Evolutionary conservation across 2,797 vertebrate genomes (phyloP).

Genomic region (Enteromius trimaculatus): DNA sequence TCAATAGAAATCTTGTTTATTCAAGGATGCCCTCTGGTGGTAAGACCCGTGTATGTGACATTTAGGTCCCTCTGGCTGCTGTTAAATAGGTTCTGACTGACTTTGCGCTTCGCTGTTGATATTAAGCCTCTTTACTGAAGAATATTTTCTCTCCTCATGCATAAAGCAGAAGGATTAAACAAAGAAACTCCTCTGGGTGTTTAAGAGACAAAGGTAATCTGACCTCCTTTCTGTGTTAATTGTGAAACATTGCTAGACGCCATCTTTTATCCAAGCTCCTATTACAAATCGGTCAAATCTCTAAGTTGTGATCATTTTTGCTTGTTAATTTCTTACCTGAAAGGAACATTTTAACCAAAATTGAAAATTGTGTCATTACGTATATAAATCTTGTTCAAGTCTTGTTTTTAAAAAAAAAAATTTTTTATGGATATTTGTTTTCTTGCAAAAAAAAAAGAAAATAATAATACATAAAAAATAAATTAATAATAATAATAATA

Average conservation of each 20-base stretch:
- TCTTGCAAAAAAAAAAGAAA: neutral
- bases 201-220: conserved; percentile 56
- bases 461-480: neutral
- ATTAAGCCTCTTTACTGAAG: conserved; percentile 51
- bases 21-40: conserved; percentile 45
- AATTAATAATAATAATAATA: neutral
- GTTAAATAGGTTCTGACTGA: conserved; percentile 28
- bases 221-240: neutral
- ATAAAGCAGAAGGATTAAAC: conserved; percentile 62
- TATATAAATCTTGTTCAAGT: neutral
- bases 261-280: neutral
- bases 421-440: neutral
- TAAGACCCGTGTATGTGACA: neutral
- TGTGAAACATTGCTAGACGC: neutral
- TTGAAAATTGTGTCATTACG: neutral
- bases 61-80: conserved; percentile 11
- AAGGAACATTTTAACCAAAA: neutral
- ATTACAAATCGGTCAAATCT: conserved; percentile 41
- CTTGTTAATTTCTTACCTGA: neutral
- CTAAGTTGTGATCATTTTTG: neutral
- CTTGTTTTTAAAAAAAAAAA: no score
- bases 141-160: conserved; percentile 51
- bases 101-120: conserved; percentile 30
- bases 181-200: conserved; percentile 56
- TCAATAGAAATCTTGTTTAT: conserved; percentile 17